Percentiles rank a stretch among this genome's conserved stretches.
Evolutionary conservation across 1,140 invertebrate species (phyloP).

Genomic region (Gryon sp.): DNA sequence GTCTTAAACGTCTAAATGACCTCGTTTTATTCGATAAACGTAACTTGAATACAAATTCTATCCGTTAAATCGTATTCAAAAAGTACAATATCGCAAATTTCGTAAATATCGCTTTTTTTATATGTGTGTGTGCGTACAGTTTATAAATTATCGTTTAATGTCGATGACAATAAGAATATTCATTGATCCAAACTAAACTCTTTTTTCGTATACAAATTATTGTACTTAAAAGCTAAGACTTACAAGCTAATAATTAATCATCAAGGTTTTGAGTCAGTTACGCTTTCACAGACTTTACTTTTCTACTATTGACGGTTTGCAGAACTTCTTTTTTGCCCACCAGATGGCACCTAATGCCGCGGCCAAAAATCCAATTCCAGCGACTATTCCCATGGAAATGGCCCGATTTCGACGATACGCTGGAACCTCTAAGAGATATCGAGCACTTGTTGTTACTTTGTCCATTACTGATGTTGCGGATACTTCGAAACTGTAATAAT

Average conservation of each 20-base stretch:
- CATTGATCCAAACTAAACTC: constrained; percentile 41
- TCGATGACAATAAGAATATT: constrained; percentile 32
- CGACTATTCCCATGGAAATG: constrained; percentile 82
- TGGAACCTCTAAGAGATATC: constrained; percentile 81
- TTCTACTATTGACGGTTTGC: constrained; percentile 65
- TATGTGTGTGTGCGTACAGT: constrained; percentile 21
- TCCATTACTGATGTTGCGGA: constrained; percentile 81
- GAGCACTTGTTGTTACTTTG: constrained; percentile 80
- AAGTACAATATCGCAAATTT: constrained; percentile 30
- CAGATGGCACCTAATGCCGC: constrained; percentile 81
- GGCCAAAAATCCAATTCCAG: constrained; percentile 81
- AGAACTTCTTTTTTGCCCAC: constrained; percentile 81
- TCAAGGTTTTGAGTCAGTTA: background rate
- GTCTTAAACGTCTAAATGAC: background rate
- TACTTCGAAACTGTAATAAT: constrained; percentile 84
- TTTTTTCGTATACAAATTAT: constrained; percentile 49
- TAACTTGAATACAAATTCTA: constrained; percentile 31
- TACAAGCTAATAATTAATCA: constrained; percentile 18
- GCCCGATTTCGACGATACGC: constrained; percentile 82
- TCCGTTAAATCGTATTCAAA: constrained; percentile 26
- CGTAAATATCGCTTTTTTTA: constrained; percentile 25
- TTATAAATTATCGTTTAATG: constrained; percentile 37
- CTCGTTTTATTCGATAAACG: constrained; percentile 2
- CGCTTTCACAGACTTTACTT: constrained; percentile 63
- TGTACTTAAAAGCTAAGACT: constrained; percentile 36